Conservation (phyloP, 2,797 vertebrate genomes). For the Poeciliopsis gracilis region DNA sequence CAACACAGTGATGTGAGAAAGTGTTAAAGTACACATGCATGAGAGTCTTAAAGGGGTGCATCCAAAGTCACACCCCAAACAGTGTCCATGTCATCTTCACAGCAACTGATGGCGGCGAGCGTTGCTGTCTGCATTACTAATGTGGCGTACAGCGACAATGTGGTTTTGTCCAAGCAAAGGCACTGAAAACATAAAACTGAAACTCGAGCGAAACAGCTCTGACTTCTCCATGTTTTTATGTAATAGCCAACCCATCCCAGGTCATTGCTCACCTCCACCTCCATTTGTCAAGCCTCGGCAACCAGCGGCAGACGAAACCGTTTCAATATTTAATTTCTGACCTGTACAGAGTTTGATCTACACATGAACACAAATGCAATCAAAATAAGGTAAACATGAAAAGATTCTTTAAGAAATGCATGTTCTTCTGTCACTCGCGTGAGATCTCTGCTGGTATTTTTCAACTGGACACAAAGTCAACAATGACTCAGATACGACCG, state of each 20-base stretch:
- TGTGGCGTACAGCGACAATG: neutral
- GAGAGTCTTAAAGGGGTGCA: neutral
- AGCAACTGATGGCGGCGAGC: neutral
- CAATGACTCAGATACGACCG: neutral
- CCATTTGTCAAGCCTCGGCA: neutral
- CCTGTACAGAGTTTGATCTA: neutral
- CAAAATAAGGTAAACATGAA: neutral
- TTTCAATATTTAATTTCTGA: neutral
- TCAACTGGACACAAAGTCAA: constrained; percentile 15
- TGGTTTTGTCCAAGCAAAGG: constrained; percentile 27
- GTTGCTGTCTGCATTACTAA: neutral
- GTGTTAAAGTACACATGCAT: neutral
- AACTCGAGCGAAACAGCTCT: neutral
- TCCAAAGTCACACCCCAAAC: neutral
- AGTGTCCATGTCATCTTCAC: constrained; percentile 3
- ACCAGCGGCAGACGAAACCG: constrained; percentile 5
- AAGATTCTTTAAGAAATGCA: neutral
- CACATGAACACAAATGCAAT: neutral
- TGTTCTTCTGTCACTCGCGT: neutral
- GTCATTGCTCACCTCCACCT: neutral
- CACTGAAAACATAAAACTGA: constrained; percentile 27
- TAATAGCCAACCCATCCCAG: neutral
- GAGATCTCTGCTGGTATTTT: constrained; percentile 13
- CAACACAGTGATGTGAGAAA: neutral
- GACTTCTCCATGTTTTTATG: neutral